Evolutionary conservation across 92 coral and sea anemone genomes (phyloP).

Genomic region (Palythoa grandis): DNA sequence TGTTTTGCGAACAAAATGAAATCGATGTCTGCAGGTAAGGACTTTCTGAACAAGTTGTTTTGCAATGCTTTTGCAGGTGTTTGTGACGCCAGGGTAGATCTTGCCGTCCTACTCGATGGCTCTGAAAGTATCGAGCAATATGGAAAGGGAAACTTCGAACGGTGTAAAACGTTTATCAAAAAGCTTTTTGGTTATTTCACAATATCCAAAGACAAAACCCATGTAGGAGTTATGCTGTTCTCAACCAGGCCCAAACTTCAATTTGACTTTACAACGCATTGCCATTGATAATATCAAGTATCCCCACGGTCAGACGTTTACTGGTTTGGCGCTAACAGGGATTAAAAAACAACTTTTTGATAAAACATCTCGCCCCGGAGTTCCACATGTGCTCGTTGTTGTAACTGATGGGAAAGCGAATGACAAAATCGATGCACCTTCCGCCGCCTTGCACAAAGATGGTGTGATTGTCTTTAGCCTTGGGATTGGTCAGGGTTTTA

Average conservation of each 20-base stretch:
- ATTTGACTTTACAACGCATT: conserved; percentile 56
- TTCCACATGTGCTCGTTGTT: conserved; percentile 33
- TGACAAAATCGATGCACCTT: conserved; percentile 28
- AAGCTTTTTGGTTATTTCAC: conserved; percentile 54
- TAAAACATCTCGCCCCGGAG: conserved; percentile 10
- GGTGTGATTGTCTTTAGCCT: conserved; percentile 17
- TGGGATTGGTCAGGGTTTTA: conserved; percentile 21
- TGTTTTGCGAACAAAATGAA: no score
- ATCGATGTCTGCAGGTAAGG: no score
- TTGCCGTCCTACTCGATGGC: conserved; percentile 25
- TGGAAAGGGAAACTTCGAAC: conserved; percentile 65
- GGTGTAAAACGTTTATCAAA: conserved; percentile 63
- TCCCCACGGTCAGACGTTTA: conserved; percentile 5
- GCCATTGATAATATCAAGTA: conserved; percentile 27
- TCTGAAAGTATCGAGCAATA: conserved; percentile 25
- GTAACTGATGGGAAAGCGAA: conserved; percentile 47
- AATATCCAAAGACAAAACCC: conserved; percentile 59
- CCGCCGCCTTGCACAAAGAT: conserved; percentile 12
- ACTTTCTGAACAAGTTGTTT: no score
- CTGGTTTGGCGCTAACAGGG: conserved; percentile 11
- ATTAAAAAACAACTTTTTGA: neutral
- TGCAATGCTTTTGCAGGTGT: neutral
- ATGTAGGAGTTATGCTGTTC: conserved; percentile 62
- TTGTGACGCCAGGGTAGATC: conserved; percentile 15
- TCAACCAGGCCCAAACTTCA: conserved; percentile 48